A percentile compares a stretch with the other conserved stretches of the same genome.
These are phyloP conservation scores for Temnothorax nylanderi DNA, from an alignment of 1,140 invertebrate genomes.

Conservation along the genomic window DNA sequence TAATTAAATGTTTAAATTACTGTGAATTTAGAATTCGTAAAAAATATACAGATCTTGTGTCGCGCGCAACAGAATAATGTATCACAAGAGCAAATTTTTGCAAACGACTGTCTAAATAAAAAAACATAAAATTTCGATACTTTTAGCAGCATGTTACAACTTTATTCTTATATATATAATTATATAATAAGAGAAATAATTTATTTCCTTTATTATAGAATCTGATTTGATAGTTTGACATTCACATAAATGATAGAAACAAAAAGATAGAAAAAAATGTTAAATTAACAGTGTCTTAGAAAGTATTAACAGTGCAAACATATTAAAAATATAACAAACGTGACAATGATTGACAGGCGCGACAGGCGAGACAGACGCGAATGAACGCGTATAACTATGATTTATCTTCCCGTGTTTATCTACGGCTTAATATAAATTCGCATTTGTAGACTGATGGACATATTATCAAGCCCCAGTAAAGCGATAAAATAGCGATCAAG, in stretches of 20 bases:
- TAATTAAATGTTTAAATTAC: neutral
- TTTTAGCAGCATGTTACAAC: neutral
- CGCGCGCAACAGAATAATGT: neutral
- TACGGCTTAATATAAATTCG: conserved; percentile 1
- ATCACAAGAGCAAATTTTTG: neutral
- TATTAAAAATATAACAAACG: neutral
- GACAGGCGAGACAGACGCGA: too few species aligned
- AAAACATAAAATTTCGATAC: neutral
- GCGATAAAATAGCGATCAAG: conserved; percentile 13
- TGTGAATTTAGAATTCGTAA: neutral
- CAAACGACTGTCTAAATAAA: neutral
- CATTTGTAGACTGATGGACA: neutral
- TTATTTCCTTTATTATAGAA: neutral
- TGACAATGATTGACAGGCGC: neutral
- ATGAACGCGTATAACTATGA: too few species aligned
- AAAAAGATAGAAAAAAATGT: neutral
- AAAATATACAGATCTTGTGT: neutral
- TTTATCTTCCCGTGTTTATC: conserved; percentile 3
- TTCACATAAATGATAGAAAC: neutral
- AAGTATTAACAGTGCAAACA: neutral
- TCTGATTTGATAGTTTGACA: neutral
- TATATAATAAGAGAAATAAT: neutral
- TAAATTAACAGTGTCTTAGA: neutral
- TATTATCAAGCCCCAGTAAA: neutral
- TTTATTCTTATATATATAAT: neutral